Base-by-base conservation (phyloP, 2,888 invertebrate genomes). In the Amphipoea oculea region DNA sequence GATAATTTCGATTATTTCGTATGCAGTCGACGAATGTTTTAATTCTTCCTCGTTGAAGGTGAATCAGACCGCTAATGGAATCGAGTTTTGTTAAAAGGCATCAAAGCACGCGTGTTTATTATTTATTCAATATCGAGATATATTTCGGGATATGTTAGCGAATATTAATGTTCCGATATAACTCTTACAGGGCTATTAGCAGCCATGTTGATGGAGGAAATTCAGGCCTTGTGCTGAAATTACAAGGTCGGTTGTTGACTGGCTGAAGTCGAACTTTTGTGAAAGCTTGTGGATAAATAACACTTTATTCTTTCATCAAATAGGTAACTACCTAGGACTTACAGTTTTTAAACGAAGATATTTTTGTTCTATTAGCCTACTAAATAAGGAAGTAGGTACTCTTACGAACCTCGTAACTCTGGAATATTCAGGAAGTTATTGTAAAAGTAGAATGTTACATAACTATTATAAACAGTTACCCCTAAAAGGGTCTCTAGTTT, bases 41-140 rank as follows among this genome's bases (percentile, higher is more conserved):
- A 14, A 57, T 74, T 69, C 14, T 17, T 5, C 12, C 42, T 51
- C 42, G 12, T 48, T 7, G 20, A n/a, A 51, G 11, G 23, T 29
- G 69, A 62, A 60, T 42, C 76, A 14, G 45, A 29, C 14, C 69
- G 45, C 84, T 79, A 84, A 84, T 84, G 69, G 71, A 6, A 40
- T 20, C 17, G 67, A n/a, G 54, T 73, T 70, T 45, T 73, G 54
- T 66, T 70, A 29, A 62, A 65, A 72, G 40, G 14, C 42, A 68
- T 81, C 85, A 83, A 85, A 85, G 70, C 42, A 63, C 51, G 42
- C n/a, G 40, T 85, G 81, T 83, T 83, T 81, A 81, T 71, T 81
- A 72, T 83, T 83, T 83, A 85, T 85, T 73, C 51, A 71, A 84
- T 82, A 60, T 79, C 36, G 42, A 45, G 42, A n/a, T 51, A 68